Evolutionary conservation across 2,113 vertebrate genomes (phyloP).

Genomic region (Ginglymostoma cirratum): DNA sequence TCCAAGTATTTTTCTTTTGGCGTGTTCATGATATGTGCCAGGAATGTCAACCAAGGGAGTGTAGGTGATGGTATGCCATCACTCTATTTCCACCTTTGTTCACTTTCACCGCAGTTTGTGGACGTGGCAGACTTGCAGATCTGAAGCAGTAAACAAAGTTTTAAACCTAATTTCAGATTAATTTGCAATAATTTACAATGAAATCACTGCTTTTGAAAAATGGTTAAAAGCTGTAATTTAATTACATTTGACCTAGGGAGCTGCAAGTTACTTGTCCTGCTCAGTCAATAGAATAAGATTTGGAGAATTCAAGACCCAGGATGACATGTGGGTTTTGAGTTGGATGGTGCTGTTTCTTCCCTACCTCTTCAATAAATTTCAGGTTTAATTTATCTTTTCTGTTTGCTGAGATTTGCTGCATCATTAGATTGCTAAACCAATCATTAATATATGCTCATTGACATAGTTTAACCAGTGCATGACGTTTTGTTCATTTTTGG

Average conservation of each 20-base stretch:
- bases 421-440: not conserved
- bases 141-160: not conserved
- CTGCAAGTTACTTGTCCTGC: not conserved
- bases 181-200: not conserved
- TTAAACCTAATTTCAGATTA: not conserved
- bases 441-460: not conserved
- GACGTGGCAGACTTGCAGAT: not conserved
- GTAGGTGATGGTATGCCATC: not conserved
- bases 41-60: not conserved
- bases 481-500: not conserved
- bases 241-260: not conserved
- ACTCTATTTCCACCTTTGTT: not conserved
- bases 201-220: not conserved
- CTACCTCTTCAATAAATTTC: not conserved
- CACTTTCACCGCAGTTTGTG: not conserved
- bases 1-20: not conserved
- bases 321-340: not conserved
- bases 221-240: not conserved
- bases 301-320: not conserved
- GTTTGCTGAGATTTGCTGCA: not conserved
- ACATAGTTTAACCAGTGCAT: not conserved
- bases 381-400: not conserved
- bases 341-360: not conserved
- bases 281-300: conserved; percentile 13
- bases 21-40: not conserved